Conservation (phyloP, 2,113 vertebrate species). For the Hippoglossus stenolepis region DNA sequence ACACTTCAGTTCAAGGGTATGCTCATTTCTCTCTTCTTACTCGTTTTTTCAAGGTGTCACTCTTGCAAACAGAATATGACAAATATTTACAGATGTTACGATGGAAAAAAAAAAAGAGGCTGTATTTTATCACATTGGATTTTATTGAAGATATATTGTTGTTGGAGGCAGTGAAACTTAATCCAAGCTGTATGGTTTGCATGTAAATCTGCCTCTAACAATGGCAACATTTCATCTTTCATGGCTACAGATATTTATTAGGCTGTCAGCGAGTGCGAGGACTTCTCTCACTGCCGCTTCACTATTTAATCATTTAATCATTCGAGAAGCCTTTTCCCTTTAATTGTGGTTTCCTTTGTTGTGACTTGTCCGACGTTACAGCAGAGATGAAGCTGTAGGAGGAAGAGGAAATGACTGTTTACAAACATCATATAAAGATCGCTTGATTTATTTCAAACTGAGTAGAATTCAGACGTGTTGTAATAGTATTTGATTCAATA, state of each 20-base stretch:
- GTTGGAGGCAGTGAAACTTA: constrained; percentile 12
- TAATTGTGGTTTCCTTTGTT: constrained; percentile 55
- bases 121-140: not conserved
- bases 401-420: constrained; percentile 31
- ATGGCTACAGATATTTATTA: constrained; percentile 53
- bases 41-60: not conserved
- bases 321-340: constrained; percentile 29
- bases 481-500: not conserved
- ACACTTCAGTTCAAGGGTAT: not conserved
- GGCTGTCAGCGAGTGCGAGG: constrained; percentile 55
- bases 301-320: constrained; percentile 32
- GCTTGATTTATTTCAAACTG: constrained; percentile 22
- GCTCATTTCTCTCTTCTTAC: not conserved
- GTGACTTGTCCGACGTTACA: constrained; percentile 20
- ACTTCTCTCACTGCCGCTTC: constrained; percentile 10
- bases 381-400: constrained; percentile 15
- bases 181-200: constrained; percentile 34
- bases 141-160: no score
- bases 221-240: constrained; percentile 52
- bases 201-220: constrained; percentile 50
- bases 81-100: not conserved
- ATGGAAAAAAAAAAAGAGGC: not conserved
- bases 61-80: not conserved
- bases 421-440: constrained; percentile 25
- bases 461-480: constrained; percentile 1